Evolutionary conservation across 1,140 invertebrate species (phyloP), one percentile per base, ranked within the genome.

Genomic region (Drosophila biarmipes): DNA sequence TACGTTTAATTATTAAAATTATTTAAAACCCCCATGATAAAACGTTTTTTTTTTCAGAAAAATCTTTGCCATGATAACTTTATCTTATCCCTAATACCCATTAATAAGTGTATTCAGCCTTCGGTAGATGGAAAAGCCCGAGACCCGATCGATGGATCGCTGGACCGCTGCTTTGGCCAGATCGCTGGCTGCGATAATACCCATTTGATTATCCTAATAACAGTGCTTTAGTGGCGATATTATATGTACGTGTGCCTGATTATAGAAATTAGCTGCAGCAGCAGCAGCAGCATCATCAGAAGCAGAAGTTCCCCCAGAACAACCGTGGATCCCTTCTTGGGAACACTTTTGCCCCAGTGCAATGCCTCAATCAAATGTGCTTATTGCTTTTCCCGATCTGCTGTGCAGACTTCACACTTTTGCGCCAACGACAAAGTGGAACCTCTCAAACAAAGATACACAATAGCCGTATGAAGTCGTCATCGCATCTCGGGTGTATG

Each of bases 171-270:
- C 56, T 56, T 56, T 43, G 15, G 37, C 38, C 29, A 75, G 90
- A 91, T 91, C 81, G 73, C 64, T 73, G 74, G 62, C 71, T 78
- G 73, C 77, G 90, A 91, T 91, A 91, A 91, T 91, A 90, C 82
- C 89, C 90, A 91, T 91, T 91, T 91, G 90, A 91, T 91, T 91
- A 91, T 91, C 85, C 87, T 91, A 91, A 91, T 91, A 91, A 91
- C 90, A 91, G 90, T 91, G 82, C 69, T 91, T 91, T 91, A 90
- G 90, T 77, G 74, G 59, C 77, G 66, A 91, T 91, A 91, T 91
- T 91, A 91, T 90, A 92, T 90, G 91, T 91, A 92, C 91, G 91
- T 92, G 91, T 90, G 72, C 42, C 91, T 92, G 91, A 92, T 92
- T 92, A 92, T 92, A 92, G 91, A 90, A 91, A 92, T 92, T 91